Percentiles rank a stretch among this genome's conserved stretches.
Conservation (phyloP, 1,140 invertebrate species). For the Nasonia giraulti region DNA sequence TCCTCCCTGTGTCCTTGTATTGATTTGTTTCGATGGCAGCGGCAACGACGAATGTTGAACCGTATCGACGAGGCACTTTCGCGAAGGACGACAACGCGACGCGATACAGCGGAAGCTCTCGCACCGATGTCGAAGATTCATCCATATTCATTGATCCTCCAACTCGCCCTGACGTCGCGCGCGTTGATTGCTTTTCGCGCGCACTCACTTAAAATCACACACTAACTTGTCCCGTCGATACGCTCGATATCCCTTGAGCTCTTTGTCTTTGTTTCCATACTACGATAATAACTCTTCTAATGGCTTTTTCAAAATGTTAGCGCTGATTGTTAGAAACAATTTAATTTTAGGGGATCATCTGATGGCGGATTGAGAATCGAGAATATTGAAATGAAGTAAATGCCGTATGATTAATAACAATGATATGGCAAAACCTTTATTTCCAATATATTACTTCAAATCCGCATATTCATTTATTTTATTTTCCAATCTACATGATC, state of each 20-base stretch:
- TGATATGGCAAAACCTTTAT: no score
- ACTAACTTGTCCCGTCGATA: background rate
- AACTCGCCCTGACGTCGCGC: background rate
- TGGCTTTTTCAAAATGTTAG: no score
- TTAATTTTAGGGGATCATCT: no score
- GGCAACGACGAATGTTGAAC: constrained; percentile 5
- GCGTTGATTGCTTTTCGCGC: constrained; percentile 20
- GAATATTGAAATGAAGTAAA: no score
- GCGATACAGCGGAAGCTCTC: background rate
- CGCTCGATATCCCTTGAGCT: background rate
- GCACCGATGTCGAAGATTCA: background rate
- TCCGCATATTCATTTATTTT: no score
- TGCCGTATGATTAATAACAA: no score
- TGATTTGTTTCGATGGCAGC: constrained; percentile 14
- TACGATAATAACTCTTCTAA: background rate
- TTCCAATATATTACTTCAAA: no score
- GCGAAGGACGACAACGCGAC: background rate
- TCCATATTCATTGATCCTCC: constrained; percentile 6
- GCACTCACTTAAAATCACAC: background rate
- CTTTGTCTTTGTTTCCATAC: background rate
- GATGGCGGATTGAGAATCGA: no score
- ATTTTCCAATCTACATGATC: no score
- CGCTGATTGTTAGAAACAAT: no score
- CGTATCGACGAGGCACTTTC: background rate
- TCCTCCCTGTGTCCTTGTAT: background rate